Conservation (phyloP, 2,797 vertebrate species). For the Scolopax bukidnonensis region DNA sequence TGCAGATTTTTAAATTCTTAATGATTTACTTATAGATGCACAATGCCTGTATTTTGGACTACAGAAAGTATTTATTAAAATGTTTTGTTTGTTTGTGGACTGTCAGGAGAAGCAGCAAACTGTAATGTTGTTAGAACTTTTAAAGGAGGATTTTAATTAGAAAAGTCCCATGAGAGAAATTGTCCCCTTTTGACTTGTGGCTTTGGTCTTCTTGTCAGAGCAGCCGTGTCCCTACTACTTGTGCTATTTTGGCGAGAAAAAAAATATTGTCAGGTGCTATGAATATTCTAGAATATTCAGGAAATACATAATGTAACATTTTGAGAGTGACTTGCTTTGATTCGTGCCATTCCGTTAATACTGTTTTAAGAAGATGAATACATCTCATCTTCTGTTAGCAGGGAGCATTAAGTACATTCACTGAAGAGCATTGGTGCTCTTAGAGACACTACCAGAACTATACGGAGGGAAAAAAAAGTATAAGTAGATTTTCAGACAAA, state of each 20-base stretch:
- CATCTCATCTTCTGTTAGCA: background rate
- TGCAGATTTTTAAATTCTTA: background rate
- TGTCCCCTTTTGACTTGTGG: background rate
- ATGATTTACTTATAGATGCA: background rate
- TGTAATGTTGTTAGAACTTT: background rate
- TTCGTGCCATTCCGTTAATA: background rate
- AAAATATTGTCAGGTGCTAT: background rate
- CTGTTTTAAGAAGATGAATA: background rate
- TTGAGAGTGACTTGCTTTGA: background rate
- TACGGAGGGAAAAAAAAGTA: rapidly evolving
- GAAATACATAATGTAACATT: background rate
- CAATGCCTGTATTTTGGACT: background rate
- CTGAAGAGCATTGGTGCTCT: background rate
- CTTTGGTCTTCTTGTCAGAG: background rate
- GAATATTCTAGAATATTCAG: background rate
- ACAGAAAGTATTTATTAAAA: background rate
- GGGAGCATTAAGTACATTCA: background rate
- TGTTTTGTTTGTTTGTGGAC: background rate
- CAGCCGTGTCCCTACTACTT: background rate
- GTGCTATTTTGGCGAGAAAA: background rate
- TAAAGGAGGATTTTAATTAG: background rate
- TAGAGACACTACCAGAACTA: background rate
- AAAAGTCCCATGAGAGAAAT: background rate
- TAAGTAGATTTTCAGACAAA: background rate
- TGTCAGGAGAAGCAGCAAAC: background rate